phyloP scores from a whole-genome alignment of 2,888 invertebrate genomes.

The Bombylius discolor region DNA sequence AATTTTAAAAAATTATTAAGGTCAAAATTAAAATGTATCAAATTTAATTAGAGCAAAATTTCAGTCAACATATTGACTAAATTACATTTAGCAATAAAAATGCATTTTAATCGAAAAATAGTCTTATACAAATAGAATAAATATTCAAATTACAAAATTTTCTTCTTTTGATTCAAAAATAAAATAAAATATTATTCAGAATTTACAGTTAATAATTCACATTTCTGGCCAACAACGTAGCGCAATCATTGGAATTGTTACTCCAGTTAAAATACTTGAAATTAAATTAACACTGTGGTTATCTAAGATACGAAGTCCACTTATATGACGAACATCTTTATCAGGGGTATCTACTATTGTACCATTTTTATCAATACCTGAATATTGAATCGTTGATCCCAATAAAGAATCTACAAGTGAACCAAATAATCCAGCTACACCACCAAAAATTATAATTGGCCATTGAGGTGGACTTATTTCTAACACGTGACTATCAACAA shows the following conservation, averaged over 20 bases:
- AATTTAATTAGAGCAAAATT: no score
- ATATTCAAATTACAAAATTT: no score
- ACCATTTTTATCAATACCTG: constrained; percentile 60
- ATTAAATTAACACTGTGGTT: constrained; percentile 83
- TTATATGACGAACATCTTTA: constrained; percentile 52
- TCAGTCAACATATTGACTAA: no score
- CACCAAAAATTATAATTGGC: constrained; percentile 62
- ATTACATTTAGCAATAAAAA: no score
- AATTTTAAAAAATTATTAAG: no score
- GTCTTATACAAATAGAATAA: no score
- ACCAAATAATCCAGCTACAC: constrained; percentile 62
- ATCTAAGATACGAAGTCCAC: constrained; percentile 62
- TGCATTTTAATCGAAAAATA: no score
- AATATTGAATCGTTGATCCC: constrained; percentile 76
- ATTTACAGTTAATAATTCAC: no score
- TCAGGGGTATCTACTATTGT: constrained; percentile 60
- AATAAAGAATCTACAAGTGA: constrained; percentile 71
- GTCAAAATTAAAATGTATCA: no score
- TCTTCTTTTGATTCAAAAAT: no score
- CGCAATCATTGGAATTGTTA: constrained; percentile 54
- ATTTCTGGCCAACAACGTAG: constrained; percentile 41
- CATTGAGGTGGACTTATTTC: constrained; percentile 57
- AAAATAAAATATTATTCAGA: no score
- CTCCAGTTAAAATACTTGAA: constrained; percentile 59
- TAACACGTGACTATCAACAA: constrained; percentile 45